Percentiles rank a stretch among this genome's conserved stretches.
These are phyloP conservation scores for Naja naja DNA, from an alignment of 2,113 vertebrate genomes.

Conservation along the genomic window DNA sequence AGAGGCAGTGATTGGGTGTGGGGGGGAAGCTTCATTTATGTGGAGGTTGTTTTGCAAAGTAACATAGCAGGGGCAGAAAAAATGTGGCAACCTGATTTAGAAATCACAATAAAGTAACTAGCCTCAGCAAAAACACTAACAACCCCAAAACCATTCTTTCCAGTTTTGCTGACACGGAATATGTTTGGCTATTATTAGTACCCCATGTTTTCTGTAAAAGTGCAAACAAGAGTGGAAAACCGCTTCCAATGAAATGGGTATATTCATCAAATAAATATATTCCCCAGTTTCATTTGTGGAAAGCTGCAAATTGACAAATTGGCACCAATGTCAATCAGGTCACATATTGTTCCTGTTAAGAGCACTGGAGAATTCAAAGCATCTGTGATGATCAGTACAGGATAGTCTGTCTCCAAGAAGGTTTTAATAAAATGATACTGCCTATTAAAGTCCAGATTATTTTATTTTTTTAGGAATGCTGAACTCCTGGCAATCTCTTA, in stretches of 20 bases:
- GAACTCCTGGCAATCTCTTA: neutral
- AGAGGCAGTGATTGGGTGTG: neutral
- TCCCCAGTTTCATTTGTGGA: neutral
- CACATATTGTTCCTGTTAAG: neutral
- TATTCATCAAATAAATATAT: neutral
- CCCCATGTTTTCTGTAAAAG: neutral
- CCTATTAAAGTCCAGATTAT: neutral
- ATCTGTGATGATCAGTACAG: neutral
- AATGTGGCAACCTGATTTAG: neutral
- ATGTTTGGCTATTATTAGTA: neutral
- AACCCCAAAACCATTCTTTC: neutral
- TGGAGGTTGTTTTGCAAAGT: neutral
- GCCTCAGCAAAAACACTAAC: neutral
- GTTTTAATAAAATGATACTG: neutral
- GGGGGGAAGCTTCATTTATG: neutral
- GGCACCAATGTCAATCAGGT: neutral
- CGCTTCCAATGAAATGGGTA: neutral
- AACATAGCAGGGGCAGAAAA: neutral
- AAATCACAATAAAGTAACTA: neutral
- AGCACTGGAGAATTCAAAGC: neutral
- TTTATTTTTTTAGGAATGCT: neutral
- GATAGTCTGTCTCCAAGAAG: neutral
- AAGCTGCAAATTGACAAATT: too few species aligned
- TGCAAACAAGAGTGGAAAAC: neutral
- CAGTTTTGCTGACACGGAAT: neutral